phyloP scores from a whole-genome alignment of 2,797 vertebrate species.

The Anisognathus igniventris region DNA sequence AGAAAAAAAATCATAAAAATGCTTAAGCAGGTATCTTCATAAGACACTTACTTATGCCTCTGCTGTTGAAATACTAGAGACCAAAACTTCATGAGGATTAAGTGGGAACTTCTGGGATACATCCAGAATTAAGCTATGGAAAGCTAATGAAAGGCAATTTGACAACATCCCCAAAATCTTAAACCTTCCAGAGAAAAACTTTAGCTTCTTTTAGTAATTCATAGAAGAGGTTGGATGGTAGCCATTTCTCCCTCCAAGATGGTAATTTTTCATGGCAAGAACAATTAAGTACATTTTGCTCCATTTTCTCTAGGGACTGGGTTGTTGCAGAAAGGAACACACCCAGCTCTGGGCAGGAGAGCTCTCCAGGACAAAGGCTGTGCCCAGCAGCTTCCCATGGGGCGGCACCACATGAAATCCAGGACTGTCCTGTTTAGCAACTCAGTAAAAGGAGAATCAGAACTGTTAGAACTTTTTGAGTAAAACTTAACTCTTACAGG shows the following conservation, averaged over 20 bases:
- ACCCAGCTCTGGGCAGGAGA: not conserved
- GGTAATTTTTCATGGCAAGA: not conserved
- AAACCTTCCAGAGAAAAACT: not conserved
- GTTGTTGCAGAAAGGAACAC: not conserved
- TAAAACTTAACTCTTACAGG: not conserved
- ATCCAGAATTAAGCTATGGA: not conserved
- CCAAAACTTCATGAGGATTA: not conserved
- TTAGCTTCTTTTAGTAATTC: not conserved
- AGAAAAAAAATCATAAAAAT: not conserved
- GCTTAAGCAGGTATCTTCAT: not conserved
- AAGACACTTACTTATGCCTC: not conserved
- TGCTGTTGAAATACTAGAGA: not conserved
- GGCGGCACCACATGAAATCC: fast-evolving
- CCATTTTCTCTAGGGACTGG: not conserved
- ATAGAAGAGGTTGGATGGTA: not conserved
- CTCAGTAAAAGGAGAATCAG: not conserved
- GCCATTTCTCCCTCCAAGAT: not conserved
- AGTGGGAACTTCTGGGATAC: not conserved
- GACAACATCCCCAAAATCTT: not conserved
- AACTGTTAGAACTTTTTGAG: not conserved
- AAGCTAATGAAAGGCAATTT: not conserved
- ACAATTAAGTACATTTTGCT: not conserved
- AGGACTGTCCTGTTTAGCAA: not conserved
- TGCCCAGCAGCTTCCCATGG: not conserved
- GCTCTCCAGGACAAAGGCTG: not conserved